Evolutionary conservation across 1,140 invertebrate genomes (phyloP).

Genomic region (Anoplophora glabripennis): DNA sequence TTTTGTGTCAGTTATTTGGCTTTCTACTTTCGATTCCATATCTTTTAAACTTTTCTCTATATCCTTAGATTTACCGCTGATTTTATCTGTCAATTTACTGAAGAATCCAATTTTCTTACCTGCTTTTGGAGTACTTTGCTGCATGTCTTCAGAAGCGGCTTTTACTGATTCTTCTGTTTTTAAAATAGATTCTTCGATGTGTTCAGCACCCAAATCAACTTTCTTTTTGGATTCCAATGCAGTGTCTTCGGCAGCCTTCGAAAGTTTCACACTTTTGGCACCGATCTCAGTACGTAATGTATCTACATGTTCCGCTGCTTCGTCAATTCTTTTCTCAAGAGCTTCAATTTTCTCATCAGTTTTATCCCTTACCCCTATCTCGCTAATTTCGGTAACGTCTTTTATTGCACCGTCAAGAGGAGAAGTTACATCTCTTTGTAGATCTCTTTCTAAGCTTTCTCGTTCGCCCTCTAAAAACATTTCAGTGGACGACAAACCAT

Average conservation of each 20-base stretch:
- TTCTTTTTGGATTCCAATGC: no score
- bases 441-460: not conserved
- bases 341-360: constrained; percentile 1
- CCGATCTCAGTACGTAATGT: not conserved
- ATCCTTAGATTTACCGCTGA: constrained; percentile 22
- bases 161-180: not conserved
- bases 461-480: not conserved
- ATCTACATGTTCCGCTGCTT: constrained; percentile 9
- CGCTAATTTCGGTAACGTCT: not conserved
- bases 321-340: constrained; percentile 1
- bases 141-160: not conserved
- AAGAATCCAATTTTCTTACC: constrained; percentile 20
- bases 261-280: no score
- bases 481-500: not conserved
- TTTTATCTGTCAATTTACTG: constrained; percentile 21
- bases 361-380: constrained; percentile 1
- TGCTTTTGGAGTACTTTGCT: not conserved
- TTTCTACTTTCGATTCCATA: no score
- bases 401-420: not conserved
- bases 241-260: no score
- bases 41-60: constrained; percentile 13
- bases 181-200: not conserved
- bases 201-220: not conserved
- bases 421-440: not conserved
- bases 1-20: no score